Percentiles rank a stretch among this genome's conserved stretches.
phyloP scores from a whole-genome alignment of 2,113 vertebrate species.

The Falcunculus frontatus region DNA sequence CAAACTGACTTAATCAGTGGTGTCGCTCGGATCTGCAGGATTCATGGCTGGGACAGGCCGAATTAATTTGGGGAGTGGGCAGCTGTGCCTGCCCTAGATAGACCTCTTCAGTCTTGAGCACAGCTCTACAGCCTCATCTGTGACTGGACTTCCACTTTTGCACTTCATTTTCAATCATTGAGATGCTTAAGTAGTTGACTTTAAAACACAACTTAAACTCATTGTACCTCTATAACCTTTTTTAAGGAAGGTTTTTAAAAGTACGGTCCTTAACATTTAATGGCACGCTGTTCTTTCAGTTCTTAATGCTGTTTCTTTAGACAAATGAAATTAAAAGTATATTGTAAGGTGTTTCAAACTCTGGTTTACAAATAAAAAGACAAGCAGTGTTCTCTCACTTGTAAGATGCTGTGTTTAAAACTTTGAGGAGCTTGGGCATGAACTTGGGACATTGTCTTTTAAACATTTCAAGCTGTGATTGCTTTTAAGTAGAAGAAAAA shows the following conservation, averaged over 20 bases:
- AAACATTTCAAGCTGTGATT: not conserved
- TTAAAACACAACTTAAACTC: not conserved
- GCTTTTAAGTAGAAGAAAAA: not conserved
- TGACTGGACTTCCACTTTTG: not conserved
- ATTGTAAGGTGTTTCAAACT: not conserved
- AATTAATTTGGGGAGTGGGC: not conserved
- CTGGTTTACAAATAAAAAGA: slow-evolving; percentile 21
- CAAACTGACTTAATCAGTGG: not conserved
- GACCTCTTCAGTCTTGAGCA: not conserved
- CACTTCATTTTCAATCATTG: not conserved
- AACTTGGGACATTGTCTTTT: not conserved
- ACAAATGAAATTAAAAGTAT: not conserved
- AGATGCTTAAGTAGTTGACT: not conserved
- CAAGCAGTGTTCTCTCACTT: not conserved
- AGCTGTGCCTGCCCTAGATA: not conserved
- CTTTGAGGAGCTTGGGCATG: slow-evolving; percentile 21
- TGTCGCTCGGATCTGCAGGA: not conserved
- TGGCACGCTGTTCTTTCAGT: not conserved
- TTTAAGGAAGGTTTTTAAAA: slow-evolving; percentile 3
- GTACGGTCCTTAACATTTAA: not conserved
- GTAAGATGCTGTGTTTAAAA: slow-evolving; percentile 22
- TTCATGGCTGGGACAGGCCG: not conserved
- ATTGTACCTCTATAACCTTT: not conserved
- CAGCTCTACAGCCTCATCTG: not conserved
- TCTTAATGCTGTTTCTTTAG: slow-evolving; percentile 14